Base-by-base conservation (phyloP, 2,113 vertebrate species). In the Platysteira castanea region DNA sequence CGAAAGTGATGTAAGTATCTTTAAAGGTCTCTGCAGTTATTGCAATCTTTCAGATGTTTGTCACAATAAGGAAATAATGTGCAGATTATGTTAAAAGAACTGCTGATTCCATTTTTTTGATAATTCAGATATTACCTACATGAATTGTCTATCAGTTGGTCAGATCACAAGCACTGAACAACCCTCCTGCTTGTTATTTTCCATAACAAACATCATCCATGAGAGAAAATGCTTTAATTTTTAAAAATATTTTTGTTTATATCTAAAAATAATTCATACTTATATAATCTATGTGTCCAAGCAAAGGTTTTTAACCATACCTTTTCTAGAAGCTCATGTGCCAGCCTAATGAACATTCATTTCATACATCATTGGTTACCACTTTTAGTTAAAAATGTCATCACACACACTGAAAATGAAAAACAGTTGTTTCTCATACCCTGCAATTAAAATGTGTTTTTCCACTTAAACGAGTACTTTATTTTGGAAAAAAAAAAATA, bases 1-100 rank as follows among this genome's bases (percentile, higher is more conserved):
- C 26, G 99, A 99, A 97, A 99, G 98, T 42, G 98, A 99, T 49
- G 99, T 99, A 97, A 99, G 99, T 99, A 91, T 81, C 59, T 82
- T 81, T 69, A 86, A 92, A 91, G 7, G 21, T 70, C 35, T 73
- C 89, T 75, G 30, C 23, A 52, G 50, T 26, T 95, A 46, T 75
- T 77, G 13, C 80, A 84, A 84, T 21, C 10, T 49, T 84, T 63
- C 70, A 83, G 46, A 65, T 24, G 20, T 56, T 80, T 65, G 33
- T 31, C 56, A 52, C 11, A 63, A 22, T 56, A 82, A 70, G 95
- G 31, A 64, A 71, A 33, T 31, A 74, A 68, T 44, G 35, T 2
- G 3, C 15, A 92, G 71, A 30, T 85, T 77, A 37, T 31, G 7
- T 91, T 78, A 27, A 67, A 90, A 92, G 46, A 46, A 39, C 18